phyloP scores from a whole-genome alignment of 2,113 vertebrate genomes.

The Halichoeres trimaculatus region DNA sequence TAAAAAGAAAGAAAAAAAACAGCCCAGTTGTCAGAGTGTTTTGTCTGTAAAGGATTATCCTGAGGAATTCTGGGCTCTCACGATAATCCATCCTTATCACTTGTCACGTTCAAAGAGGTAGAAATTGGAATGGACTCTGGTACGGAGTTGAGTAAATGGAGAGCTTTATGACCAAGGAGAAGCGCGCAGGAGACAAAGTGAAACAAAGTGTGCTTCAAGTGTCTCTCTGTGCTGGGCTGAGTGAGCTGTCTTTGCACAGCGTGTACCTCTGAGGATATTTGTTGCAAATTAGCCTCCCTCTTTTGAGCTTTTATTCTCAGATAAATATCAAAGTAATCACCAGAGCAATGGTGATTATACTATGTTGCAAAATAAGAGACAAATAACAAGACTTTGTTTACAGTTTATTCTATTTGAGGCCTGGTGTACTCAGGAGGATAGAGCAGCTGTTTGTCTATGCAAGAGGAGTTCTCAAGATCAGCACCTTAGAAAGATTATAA shows the following conservation, averaged over 20 bases:
- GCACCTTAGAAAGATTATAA: slow-evolving; percentile 4
- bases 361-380: slow-evolving; percentile 28
- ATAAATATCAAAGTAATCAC: slow-evolving; percentile 57
- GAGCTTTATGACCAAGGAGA: slow-evolving; percentile 66
- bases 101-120: slow-evolving; percentile 77
- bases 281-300: slow-evolving; percentile 63
- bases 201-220: slow-evolving; percentile 75
- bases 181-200: slow-evolving; percentile 60
- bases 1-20: slow-evolving; percentile 40
- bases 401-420: slow-evolving; percentile 41
- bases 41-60: slow-evolving; percentile 79
- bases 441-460: neutral
- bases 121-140: slow-evolving; percentile 71
- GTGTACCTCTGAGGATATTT: slow-evolving; percentile 61
- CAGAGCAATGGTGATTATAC: slow-evolving; percentile 53
- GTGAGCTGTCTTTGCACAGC: slow-evolving; percentile 41
- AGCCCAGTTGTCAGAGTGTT: slow-evolving; percentile 74
- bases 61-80: slow-evolving; percentile 67
- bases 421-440: slow-evolving; percentile 1
- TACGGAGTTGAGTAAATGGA: slow-evolving; percentile 59
- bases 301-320: slow-evolving; percentile 52
- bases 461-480: slow-evolving; percentile 23
- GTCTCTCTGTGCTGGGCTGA: slow-evolving; percentile 55
- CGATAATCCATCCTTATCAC: slow-evolving; percentile 81
- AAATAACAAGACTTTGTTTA: slow-evolving; percentile 44